These are phyloP conservation scores for Argynnis bischoffii DNA, from an alignment of 2,888 invertebrate genomes.

Conservation along the genomic window DNA sequence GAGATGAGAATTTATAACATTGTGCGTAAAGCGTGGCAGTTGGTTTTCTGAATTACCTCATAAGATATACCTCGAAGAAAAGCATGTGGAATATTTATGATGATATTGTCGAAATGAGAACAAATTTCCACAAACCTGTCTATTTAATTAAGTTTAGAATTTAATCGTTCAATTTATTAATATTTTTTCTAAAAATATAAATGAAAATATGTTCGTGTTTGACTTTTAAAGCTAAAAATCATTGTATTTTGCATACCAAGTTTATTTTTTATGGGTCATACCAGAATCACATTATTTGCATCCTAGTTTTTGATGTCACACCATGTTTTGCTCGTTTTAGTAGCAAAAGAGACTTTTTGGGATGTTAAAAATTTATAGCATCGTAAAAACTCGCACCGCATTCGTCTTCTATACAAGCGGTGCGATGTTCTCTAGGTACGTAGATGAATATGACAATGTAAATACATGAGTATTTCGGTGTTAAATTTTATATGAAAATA, in stretches of 20 bases:
- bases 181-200: no score
- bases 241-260: not conserved
- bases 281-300: conserved; percentile 13
- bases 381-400: conserved; percentile 70
- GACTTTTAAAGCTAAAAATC: no score
- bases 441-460: conserved; percentile 60
- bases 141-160: not conserved
- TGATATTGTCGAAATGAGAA: conserved; percentile 10
- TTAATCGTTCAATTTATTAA: not conserved
- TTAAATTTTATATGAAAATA: conserved; percentile 43
- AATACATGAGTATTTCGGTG: conserved; percentile 47
- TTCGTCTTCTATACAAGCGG: conserved; percentile 61
- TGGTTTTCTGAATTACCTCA: conserved; percentile 31
- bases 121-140: not conserved
- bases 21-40: conserved; percentile 22
- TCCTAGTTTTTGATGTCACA: conserved; percentile 2
- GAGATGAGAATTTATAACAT: conserved; percentile 33
- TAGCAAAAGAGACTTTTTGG: conserved; percentile 65
- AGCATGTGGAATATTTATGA: conserved; percentile 21
- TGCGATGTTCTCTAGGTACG: conserved; percentile 40
- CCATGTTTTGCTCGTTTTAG: conserved; percentile 40
- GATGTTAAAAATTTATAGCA: conserved; percentile 75
- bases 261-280: not conserved
- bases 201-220: no score
- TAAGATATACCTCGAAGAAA: conserved; percentile 22